Evolutionary conservation across 2,113 vertebrate species (phyloP).

Genomic region (Ceratotherium simum): DNA sequence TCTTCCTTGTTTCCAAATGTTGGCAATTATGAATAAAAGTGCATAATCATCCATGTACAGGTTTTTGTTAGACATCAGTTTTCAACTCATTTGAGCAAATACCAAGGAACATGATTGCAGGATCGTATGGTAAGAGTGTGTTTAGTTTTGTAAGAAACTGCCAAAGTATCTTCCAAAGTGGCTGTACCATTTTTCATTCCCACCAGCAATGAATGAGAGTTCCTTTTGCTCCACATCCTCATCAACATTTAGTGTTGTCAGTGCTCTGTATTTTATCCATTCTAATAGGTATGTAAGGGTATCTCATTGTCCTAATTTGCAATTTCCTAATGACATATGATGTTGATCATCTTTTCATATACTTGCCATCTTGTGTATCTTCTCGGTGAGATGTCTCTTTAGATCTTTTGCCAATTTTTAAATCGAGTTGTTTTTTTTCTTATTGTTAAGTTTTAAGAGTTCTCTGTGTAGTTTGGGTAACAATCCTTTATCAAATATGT

Average conservation of each 20-base stretch:
- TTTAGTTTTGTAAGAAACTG: neutral
- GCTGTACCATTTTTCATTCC: neutral
- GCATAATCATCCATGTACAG: neutral
- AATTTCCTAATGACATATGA: neutral
- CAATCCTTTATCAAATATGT: neutral
- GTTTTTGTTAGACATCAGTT: neutral
- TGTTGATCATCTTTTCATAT: neutral
- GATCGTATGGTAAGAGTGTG: neutral
- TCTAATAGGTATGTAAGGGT: neutral
- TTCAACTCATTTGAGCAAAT: neutral
- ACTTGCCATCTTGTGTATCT: neutral
- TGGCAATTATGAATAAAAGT: neutral
- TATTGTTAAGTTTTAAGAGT: conserved; percentile 34
- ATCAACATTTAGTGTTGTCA: neutral
- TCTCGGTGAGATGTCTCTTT: neutral
- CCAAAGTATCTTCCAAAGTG: neutral
- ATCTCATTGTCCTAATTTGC: neutral
- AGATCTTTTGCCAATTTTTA: neutral
- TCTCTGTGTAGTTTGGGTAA: neutral
- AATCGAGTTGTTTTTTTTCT: neutral
- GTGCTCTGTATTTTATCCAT: neutral
- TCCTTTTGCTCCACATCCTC: neutral
- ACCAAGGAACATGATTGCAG: neutral
- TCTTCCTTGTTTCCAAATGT: neutral
- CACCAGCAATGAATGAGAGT: neutral